These are phyloP conservation scores for Cherax destructor DNA, from an alignment of 1,140 invertebrate species.

Conservation along the genomic window DNA sequence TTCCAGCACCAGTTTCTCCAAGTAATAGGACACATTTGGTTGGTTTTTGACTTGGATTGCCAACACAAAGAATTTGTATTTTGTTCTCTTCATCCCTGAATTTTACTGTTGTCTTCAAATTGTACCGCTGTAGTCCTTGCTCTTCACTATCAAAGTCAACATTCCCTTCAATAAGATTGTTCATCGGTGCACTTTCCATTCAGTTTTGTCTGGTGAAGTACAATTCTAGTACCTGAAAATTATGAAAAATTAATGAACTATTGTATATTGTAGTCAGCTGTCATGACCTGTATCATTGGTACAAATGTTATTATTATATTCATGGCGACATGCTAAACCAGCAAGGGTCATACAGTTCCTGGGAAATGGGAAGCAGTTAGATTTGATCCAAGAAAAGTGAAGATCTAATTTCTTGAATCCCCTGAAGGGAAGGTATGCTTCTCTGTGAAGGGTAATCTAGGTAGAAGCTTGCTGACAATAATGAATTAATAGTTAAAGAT, in stretches of 20 bases:
- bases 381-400: too few species aligned
- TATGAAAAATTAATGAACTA: background rate
- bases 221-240: background rate
- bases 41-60: background rate
- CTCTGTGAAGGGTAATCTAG: too few species aligned
- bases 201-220: background rate
- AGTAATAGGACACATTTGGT: conserved; percentile 29
- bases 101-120: background rate
- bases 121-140: background rate
- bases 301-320: too few species aligned
- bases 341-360: too few species aligned
- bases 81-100: background rate
- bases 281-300: too few species aligned
- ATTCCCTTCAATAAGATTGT: background rate
- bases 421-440: too few species aligned
- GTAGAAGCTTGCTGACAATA: too few species aligned
- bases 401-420: too few species aligned
- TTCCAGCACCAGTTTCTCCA: conserved; percentile 48
- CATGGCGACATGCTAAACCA: too few species aligned
- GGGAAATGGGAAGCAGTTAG: too few species aligned
- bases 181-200: background rate
- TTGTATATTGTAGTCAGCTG: too few species aligned
- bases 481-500: too few species aligned
- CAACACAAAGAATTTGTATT: background rate
- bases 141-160: background rate